Conservation (phyloP, 2,113 vertebrate genomes). For the Microtus richardsoni region DNA sequence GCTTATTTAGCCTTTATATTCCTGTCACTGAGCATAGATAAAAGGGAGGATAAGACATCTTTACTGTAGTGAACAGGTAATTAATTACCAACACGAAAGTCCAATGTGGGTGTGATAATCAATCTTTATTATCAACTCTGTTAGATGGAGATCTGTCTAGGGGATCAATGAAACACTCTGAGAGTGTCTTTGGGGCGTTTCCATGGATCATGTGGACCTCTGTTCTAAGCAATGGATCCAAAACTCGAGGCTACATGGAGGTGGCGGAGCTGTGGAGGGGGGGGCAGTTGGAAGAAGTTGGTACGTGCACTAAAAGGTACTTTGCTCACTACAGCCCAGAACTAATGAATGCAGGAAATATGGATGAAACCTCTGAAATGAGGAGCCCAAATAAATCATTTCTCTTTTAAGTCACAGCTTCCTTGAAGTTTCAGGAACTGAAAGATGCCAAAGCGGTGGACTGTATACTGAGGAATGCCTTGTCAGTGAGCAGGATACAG, state of each 20-base stretch:
- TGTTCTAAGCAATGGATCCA: neutral
- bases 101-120: neutral
- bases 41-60: slow-evolving; percentile 2
- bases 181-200: neutral
- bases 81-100: neutral
- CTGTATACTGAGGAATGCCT: neutral
- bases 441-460: neutral
- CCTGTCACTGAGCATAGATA: neutral
- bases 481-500: neutral
- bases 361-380: neutral
- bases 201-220: neutral
- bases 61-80: neutral
- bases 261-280: neutral
- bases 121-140: neutral
- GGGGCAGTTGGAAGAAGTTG: neutral
- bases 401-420: neutral
- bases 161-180: neutral
- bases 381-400: neutral
- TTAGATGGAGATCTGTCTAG: neutral
- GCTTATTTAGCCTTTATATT: neutral
- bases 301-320: neutral
- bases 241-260: neutral
- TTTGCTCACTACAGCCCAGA: neutral
- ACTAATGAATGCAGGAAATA: neutral
- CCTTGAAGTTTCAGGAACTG: neutral